Base-by-base conservation (phyloP, 2,888 invertebrate genomes). In the Parascotia fuliginaria region DNA sequence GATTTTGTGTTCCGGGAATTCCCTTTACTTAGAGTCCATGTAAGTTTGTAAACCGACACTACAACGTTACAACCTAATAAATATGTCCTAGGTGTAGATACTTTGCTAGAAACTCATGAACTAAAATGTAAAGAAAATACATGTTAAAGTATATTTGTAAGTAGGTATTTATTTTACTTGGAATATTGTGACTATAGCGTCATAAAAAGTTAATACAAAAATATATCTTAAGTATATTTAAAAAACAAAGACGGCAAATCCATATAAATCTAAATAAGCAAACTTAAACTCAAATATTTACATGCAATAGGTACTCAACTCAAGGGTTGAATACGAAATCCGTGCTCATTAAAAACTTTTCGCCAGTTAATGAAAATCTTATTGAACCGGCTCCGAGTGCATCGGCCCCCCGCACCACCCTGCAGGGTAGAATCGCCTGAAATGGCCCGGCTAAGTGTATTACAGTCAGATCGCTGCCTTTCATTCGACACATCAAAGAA, bases 401-500 rank as follows among this genome's bases (percentile, higher is more conserved):
- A 85, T 76, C 79, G 71, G 65, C 45, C 42, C 60, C 39, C 49
- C 41, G 39, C 42, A 16, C 22, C 47, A 37, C 15, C 29, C 22
- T 22, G 67, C 65, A 46, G 52, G 15, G 9, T 79, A 70, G 73
- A 68, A 70, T 61, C 62, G 70, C 53, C 63, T 79, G 87, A 87
- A 89, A 90, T 87, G 87, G 87, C 81, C 87, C 87, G 78, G 85
- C 87, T 91, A 91, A 91, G 85, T 91, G 87, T 89, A 89, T 92
- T 91, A 92, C 88, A 83, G 83, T 73, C 82, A 89, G 89, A 89
- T 90, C 89, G 87, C 81, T 91, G 89, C 90, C 89, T 90, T 89
- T 89, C 91, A 89, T 91, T 91, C 87, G 89, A 89, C 87, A 90
- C 91, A 91, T 92, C 91, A 91, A 91, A 91, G 91, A 88, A 87